These are phyloP conservation scores for Sebastes trivittatus DNA, from an alignment of 2,797 vertebrate genomes.

Conservation along the genomic window DNA sequence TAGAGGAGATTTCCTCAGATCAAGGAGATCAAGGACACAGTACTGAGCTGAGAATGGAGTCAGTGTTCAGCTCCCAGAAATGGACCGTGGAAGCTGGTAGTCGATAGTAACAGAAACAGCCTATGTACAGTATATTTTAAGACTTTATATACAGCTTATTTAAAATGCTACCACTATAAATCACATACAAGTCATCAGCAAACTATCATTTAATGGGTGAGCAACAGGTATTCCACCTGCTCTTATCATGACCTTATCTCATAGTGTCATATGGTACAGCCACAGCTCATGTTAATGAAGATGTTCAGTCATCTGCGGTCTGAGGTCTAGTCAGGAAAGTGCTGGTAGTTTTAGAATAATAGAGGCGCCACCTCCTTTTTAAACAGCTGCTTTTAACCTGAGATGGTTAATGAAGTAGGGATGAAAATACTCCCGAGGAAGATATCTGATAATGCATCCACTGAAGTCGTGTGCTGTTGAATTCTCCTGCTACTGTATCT, in stretches of 20 bases:
- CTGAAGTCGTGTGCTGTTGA: neutral
- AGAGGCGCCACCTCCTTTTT: neutral
- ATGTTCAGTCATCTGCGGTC: slow-evolving; percentile 19
- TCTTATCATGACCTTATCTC: slow-evolving; percentile 48
- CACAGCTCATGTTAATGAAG: slow-evolving; percentile 15
- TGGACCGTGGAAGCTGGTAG: neutral
- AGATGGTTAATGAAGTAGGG: slow-evolving; percentile 3
- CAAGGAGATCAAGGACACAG: slow-evolving; percentile 59
- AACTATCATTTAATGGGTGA: slow-evolving; percentile 6
- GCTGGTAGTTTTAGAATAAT: neutral
- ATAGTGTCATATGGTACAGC: slow-evolving; percentile 12
- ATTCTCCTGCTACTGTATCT: slow-evolving; percentile 12
- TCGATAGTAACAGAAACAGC: neutral
- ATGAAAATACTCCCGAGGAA: slow-evolving; percentile 27
- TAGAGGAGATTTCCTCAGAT: slow-evolving; percentile 66
- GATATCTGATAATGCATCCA: slow-evolving; percentile 2
- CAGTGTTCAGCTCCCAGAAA: slow-evolving; percentile 35
- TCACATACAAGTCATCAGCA: neutral
- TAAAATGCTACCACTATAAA: neutral
- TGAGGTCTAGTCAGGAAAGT: slow-evolving; percentile 7
- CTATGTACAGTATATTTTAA: neutral
- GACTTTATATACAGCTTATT: neutral
- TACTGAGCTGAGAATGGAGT: slow-evolving; percentile 39
- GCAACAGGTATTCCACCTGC: slow-evolving; percentile 13
- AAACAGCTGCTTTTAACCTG: neutral